Percentiles rank a stretch among this genome's conserved stretches.
phyloP scores from a whole-genome alignment of 2,113 vertebrate species.

The Apistogramma diplotaenia region DNA sequence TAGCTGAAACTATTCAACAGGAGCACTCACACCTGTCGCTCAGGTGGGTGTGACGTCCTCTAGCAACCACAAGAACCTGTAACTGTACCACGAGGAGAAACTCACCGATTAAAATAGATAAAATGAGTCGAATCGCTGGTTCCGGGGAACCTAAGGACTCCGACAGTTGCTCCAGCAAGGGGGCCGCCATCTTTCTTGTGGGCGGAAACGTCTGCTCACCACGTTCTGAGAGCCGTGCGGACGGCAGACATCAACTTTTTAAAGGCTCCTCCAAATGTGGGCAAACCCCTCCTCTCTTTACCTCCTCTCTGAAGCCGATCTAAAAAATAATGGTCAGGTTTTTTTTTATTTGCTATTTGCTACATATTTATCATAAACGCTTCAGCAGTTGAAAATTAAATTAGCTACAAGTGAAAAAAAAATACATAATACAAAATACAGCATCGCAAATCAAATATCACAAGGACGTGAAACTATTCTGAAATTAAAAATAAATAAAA shows the following conservation, averaged over 20 bases:
- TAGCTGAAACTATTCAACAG: slow-evolving; percentile 11
- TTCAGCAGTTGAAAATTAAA: too few species aligned
- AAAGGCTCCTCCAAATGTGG: not conserved
- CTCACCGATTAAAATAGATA: slow-evolving; percentile 91
- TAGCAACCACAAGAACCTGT: too few species aligned
- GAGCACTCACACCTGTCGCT: not conserved
- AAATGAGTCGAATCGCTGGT: slow-evolving; percentile 87
- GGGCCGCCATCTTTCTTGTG: slow-evolving; percentile 81
- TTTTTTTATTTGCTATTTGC: not conserved
- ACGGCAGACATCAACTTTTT: not conserved
- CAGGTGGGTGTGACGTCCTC: not conserved
- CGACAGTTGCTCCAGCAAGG: slow-evolving; percentile 79
- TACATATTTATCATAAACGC: not conserved
- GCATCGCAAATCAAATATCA: not conserved
- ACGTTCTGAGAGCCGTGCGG: slow-evolving; percentile 29
- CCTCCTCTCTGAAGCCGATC: too few species aligned
- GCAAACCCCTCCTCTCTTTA: not conserved
- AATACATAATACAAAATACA: not conserved
- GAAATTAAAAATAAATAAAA: too few species aligned
- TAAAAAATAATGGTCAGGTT: not conserved
- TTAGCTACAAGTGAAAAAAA: too few species aligned
- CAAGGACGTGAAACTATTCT: too few species aligned
- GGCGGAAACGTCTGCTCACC: slow-evolving; percentile 74
- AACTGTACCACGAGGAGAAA: not conserved
- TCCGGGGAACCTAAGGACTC: slow-evolving; percentile 87